Evolutionary conservation across 2,113 vertebrate genomes (phyloP).

Genomic region (Cryptotis parvus): DNA sequence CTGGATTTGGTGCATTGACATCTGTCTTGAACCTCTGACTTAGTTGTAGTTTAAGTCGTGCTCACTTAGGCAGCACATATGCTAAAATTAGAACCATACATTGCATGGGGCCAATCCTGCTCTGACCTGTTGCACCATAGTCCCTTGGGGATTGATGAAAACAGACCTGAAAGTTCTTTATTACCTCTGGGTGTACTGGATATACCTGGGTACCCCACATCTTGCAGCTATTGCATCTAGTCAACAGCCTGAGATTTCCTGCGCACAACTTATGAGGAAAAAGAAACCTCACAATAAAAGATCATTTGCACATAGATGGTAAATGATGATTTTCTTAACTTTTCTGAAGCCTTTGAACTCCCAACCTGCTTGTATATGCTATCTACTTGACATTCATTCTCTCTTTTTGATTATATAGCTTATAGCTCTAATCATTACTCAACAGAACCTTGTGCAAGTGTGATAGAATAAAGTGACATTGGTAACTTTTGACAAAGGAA

Average conservation of each 20-base stretch:
- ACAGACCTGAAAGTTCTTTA: too few relatives aligned
- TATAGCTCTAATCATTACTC: constrained; percentile 53
- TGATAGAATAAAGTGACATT: background rate
- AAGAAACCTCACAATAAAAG: constrained; percentile 15
- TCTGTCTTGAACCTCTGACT: background rate
- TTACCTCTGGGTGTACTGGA: too few relatives aligned
- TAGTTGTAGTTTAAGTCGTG: too few relatives aligned
- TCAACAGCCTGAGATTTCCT: too few relatives aligned
- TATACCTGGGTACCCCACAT: too few relatives aligned
- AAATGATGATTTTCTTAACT: constrained; percentile 35
- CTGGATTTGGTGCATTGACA: background rate
- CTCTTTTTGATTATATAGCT: background rate
- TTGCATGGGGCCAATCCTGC: too few relatives aligned
- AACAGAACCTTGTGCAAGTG: background rate
- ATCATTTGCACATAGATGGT: background rate
- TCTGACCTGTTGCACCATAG: too few relatives aligned
- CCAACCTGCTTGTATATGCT: background rate
- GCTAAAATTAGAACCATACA: too few relatives aligned
- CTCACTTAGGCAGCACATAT: too few relatives aligned
- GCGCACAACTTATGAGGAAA: too few relatives aligned
- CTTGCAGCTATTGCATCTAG: too few relatives aligned
- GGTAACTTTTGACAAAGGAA: constrained; percentile 36
- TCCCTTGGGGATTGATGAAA: too few relatives aligned
- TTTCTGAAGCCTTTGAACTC: constrained; percentile 1
- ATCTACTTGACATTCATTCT: background rate